Conservation (phyloP, 1,140 invertebrate species). For the Aradophagus sp. region DNA sequence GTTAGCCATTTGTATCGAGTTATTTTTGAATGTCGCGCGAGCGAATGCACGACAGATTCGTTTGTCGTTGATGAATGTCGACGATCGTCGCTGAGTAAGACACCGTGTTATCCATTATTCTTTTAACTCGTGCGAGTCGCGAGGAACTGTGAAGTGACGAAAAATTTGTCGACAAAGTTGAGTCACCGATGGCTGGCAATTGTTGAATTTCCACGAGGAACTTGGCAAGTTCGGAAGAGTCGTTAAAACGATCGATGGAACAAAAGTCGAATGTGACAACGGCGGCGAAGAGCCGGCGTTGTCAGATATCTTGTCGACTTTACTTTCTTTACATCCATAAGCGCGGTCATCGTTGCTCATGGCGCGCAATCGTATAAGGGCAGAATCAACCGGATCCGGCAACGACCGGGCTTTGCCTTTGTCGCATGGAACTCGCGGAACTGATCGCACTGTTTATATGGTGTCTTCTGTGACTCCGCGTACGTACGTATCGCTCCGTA, state of each 20-base stretch:
- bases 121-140: too few relatives aligned
- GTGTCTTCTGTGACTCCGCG: slow-evolving; percentile 67
- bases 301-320: slow-evolving; percentile 45
- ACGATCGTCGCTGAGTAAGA: not conserved
- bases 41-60: slow-evolving; percentile 17
- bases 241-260: slow-evolving; percentile 27
- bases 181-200: not conserved
- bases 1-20: too few relatives aligned
- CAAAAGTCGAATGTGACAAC: slow-evolving; percentile 32
- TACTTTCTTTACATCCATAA: slow-evolving; percentile 69
- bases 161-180: slow-evolving; percentile 15
- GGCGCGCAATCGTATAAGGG: slow-evolving; percentile 71
- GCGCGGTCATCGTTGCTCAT: slow-evolving; percentile 60
- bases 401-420: slow-evolving; percentile 67
- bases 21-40: too few relatives aligned
- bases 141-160: slow-evolving; percentile 5
- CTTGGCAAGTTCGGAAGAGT: slow-evolving; percentile 3
- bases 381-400: slow-evolving; percentile 67
- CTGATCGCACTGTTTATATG: slow-evolving; percentile 70
- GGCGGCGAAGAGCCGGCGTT: not conserved
- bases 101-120: too few relatives aligned
- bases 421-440: slow-evolving; percentile 70
- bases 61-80: slow-evolving; percentile 23
- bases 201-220: not conserved
- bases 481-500: slow-evolving; percentile 63